A percentile compares a stretch with the other conserved stretches of the same genome.
Evolutionary conservation across 53 echinoderm and acorn worm genomes (phyloP).

Genomic region (Hippasteria phrygiana): DNA sequence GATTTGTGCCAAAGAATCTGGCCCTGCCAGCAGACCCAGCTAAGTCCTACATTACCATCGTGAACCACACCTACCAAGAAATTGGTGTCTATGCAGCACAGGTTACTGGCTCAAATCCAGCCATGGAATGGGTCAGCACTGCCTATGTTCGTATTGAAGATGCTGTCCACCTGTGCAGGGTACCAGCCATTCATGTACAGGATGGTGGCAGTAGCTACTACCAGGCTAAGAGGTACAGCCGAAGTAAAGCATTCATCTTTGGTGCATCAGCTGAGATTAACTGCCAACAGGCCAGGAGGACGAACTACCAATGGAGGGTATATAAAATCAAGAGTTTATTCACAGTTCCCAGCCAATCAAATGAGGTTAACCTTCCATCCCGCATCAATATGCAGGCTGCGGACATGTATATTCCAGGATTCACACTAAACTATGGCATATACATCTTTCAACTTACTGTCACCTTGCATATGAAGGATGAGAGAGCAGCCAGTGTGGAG

Average conservation of each 20-base stretch:
- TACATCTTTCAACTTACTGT: conserved; percentile 80
- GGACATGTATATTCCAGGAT: conserved; percentile 82
- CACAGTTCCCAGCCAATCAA: conserved; percentile 77
- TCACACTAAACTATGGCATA: conserved; percentile 78
- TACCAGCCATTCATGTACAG: conserved; percentile 74
- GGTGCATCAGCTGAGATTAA: conserved; percentile 53
- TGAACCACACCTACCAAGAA: conserved; percentile 69
- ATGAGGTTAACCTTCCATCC: conserved; percentile 63
- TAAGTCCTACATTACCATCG: conserved; percentile 61
- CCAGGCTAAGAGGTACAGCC: conserved; percentile 59
- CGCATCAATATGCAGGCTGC: conserved; percentile 63
- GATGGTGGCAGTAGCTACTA: conserved; percentile 72
- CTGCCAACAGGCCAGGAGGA: conserved; percentile 63
- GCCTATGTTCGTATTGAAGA: conserved; percentile 59
- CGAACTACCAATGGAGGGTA: conserved; percentile 73
- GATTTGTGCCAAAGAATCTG: conserved; percentile 62
- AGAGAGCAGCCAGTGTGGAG: conserved; percentile 64
- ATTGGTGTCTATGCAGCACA: conserved; percentile 67
- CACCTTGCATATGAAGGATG: conserved; percentile 64
- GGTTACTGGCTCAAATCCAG: conserved; percentile 69
- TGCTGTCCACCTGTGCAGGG: conserved; percentile 69
- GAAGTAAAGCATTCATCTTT: conserved; percentile 65
- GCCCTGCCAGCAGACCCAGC: conserved; percentile 78
- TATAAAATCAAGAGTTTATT: conserved; percentile 70
- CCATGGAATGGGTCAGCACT: conserved; percentile 47